Evolutionary conservation across 1,140 invertebrate genomes (phyloP).

Genomic region (Drosophila kurseongensis): DNA sequence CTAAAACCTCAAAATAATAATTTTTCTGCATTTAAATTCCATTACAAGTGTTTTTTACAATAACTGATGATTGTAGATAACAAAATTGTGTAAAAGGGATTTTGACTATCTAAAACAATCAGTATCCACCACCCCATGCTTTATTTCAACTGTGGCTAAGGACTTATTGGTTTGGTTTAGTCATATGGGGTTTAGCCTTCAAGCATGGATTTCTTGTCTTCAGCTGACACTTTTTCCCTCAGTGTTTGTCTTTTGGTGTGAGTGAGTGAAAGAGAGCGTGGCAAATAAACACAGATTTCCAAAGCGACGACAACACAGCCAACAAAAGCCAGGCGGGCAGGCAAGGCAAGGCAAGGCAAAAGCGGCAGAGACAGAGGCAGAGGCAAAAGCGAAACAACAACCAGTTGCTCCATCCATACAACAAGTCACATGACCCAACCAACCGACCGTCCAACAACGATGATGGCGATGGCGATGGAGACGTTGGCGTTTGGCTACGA

Average conservation of each 20-base stretch:
- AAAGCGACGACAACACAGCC: slow-evolving; percentile 69
- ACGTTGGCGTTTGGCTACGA: slow-evolving; percentile 48
- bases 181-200: neutral
- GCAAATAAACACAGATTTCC: slow-evolving; percentile 82
- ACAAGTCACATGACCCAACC: slow-evolving; percentile 81
- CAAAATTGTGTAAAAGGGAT: too few species aligned
- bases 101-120: too few species aligned
- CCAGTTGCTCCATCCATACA: slow-evolving; percentile 76
- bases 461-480: slow-evolving; percentile 54
- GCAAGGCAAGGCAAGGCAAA: slow-evolving; percentile 28
- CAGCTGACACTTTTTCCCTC: neutral
- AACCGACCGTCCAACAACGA: slow-evolving; percentile 49
- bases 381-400: slow-evolving; percentile 59
- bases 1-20: too few species aligned
- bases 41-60: too few species aligned
- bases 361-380: slow-evolving; percentile 20
- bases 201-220: neutral
- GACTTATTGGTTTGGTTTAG: too few species aligned
- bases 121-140: too few species aligned
- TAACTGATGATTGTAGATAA: too few species aligned
- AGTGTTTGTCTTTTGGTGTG: slow-evolving; percentile 26
- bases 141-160: too few species aligned
- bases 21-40: too few species aligned
- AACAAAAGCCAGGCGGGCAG: slow-evolving; percentile 24
- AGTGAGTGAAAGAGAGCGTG: slow-evolving; percentile 74